Evolutionary conservation across 1,140 invertebrate genomes (phyloP), one percentile per base, ranked within the genome.

Genomic region (Eumeta japonica): DNA sequence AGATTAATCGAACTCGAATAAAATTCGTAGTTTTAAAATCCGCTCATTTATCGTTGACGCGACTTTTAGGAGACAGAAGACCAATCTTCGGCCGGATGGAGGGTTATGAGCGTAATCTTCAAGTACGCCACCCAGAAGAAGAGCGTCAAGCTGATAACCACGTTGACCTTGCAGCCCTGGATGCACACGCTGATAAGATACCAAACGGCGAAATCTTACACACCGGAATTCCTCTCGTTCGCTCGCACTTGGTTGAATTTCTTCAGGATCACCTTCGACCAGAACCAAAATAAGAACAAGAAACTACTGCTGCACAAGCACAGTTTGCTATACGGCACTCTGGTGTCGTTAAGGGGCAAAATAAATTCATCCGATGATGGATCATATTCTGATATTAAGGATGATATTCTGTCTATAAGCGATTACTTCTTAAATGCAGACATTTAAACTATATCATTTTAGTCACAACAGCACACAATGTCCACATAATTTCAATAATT

Each of bases 111-210:
- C 39, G 50, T 66, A 2, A 56, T 73, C 19, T 71, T 65, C 36
- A 68, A 60, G 45, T 49, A 73, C 36, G 58, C 62, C 1, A 31
- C 57, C 1, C 45, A 51, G 10, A 65, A 57, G 45, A 61, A 60
- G 16, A 62, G 71, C 30, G 39, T 53, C 1, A 62, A 58, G 24
- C 30, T 73, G 7, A 53, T 71, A 0, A 52, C 58, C 3, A 54
- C 45, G 3, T 45, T 73, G 3, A 68, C 65, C 5, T 60, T 57
- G 1, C 68, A 73, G 36, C 62, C 66, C 0, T 73, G 68, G 68
- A 71, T 62, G 3, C 56, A 63, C 40, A 58, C 48, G 3, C 43
- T 73, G 0, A 55, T 68, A 46, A 47, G 59, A 35, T 73, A 65
- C 32, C 64, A 68, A 55, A 30, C 68, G 15, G 57, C 64, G 18